phyloP scores from a whole-genome alignment of 2,888 invertebrate species.

The Drosophila merina region DNA sequence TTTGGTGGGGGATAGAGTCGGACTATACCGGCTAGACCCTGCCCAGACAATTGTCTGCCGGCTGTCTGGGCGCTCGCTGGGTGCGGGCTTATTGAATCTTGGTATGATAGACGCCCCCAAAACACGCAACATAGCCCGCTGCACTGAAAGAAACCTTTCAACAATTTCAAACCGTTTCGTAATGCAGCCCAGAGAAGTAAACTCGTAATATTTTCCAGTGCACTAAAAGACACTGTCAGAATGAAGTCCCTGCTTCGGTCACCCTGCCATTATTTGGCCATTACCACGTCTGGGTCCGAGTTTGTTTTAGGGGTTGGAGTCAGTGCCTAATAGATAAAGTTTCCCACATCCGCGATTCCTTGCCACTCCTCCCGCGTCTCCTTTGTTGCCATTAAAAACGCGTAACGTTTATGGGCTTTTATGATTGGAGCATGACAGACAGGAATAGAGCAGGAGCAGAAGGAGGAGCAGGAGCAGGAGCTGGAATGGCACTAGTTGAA shows the following conservation, averaged over 20 bases:
- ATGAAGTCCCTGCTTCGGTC: constrained; percentile 12
- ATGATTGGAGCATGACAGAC: constrained; percentile 58
- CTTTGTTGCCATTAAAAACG: constrained; percentile 69
- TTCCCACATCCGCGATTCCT: constrained; percentile 39
- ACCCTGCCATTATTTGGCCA: constrained; percentile 59
- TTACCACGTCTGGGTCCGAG: constrained; percentile 62
- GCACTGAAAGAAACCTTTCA: not conserved
- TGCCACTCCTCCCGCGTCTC: constrained; percentile 25
- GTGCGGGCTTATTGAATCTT: constrained; percentile 73
- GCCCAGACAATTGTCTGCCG: constrained; percentile 64
- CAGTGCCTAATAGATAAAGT: constrained; percentile 41
- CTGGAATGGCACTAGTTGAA: constrained; percentile 3
- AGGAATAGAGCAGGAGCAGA: not conserved
- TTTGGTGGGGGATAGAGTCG: not conserved
- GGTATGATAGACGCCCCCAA: constrained; percentile 60
- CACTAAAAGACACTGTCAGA: not conserved
- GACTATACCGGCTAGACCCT: constrained; percentile 17
- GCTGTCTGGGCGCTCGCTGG: constrained; percentile 57
- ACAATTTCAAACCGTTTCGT: not conserved
- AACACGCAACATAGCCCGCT: constrained; percentile 53
- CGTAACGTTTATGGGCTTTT: constrained; percentile 64
- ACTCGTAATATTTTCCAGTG: not conserved
- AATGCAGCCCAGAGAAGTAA: not conserved
- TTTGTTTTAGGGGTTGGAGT: constrained; percentile 16
- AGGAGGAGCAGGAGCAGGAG: constrained; percentile 6